Conservation (phyloP, 2,113 vertebrate genomes). For the Buteo buteo region DNA sequence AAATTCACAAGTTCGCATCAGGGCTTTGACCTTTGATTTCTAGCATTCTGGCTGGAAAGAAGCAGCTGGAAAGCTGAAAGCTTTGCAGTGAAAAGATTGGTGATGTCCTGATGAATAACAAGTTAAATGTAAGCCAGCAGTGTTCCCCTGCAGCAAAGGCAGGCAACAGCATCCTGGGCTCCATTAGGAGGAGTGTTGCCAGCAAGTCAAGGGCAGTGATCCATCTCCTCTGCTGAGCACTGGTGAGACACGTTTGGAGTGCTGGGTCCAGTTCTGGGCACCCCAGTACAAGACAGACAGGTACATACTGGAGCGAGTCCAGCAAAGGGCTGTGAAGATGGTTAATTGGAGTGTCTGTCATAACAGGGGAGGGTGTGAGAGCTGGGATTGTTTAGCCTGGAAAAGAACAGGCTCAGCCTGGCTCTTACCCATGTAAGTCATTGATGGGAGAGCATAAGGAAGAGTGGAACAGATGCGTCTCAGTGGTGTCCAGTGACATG, state of each 20-base stretch:
- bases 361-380: neutral
- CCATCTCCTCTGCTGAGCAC: neutral
- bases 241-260: neutral
- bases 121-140: neutral
- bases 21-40: neutral
- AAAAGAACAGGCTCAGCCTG: neutral
- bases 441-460: neutral
- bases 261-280: neutral
- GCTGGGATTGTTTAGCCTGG: neutral
- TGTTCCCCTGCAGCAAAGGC: fast-evolving
- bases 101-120: neutral
- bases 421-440: fast-evolving
- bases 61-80: neutral
- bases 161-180: neutral
- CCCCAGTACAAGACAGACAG: neutral
- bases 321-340: neutral
- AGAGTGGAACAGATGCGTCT: neutral
- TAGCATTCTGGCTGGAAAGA: neutral
- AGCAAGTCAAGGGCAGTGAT: neutral
- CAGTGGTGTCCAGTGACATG: neutral
- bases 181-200: neutral
- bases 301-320: neutral
- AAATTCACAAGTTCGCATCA: neutral
- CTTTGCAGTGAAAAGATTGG: neutral
- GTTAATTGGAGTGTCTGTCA: neutral